Conservation (phyloP, 2,797 vertebrate species). For the Phoxinus dragarum region DNA sequence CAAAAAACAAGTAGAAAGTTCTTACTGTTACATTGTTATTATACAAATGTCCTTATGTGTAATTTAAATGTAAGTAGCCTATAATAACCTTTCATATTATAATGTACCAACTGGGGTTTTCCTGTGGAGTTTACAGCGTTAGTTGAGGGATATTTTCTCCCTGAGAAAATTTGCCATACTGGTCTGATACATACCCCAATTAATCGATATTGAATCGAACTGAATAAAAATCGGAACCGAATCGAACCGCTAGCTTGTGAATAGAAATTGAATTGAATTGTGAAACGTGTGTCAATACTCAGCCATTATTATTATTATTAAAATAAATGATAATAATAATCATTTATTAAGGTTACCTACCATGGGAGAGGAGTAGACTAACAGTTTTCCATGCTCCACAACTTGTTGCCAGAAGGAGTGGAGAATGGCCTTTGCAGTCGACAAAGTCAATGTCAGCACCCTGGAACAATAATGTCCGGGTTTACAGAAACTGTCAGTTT, state of each 20-base stretch:
- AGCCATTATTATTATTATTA: not conserved
- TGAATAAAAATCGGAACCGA: too few relatives aligned
- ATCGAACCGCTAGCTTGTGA: not conserved
- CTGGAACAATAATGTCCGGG: conserved; percentile 64
- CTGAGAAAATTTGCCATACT: not conserved
- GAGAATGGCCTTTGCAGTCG: conserved; percentile 84
- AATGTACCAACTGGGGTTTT: not conserved
- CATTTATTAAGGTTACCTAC: conserved; percentile 59
- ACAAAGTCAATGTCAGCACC: conserved; percentile 84
- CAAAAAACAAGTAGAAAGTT: not conserved
- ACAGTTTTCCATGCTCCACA: conserved; percentile 86
- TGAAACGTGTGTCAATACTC: not conserved
- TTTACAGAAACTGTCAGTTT: not conserved
- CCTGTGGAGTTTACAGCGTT: not conserved
- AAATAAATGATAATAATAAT: not conserved
- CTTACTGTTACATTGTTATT: too few relatives aligned
- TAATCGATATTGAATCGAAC: not conserved
- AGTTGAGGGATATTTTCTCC: not conserved
- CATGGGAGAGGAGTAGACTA: conserved; percentile 78
- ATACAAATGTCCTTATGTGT: too few relatives aligned
- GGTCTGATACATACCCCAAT: not conserved
- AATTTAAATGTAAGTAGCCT: too few relatives aligned
- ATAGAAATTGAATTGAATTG: not conserved
- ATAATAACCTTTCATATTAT: too few relatives aligned
- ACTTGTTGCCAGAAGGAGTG: conserved; percentile 83